These are phyloP conservation scores for Malaclemys terrapin DNA, from an alignment of 2,113 vertebrate genomes.

Conservation along the genomic window DNA sequence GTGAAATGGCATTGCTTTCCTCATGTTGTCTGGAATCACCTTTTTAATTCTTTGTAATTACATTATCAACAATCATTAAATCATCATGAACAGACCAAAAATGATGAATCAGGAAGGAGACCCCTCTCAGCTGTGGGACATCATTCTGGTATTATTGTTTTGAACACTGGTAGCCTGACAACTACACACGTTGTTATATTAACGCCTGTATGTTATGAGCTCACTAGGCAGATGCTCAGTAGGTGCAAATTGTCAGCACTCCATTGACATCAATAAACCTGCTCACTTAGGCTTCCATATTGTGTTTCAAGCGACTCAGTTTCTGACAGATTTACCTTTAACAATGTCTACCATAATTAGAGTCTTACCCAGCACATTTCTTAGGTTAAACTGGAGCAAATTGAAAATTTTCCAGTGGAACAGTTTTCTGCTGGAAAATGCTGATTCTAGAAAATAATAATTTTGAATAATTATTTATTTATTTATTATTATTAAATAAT, in stretches of 20 bases:
- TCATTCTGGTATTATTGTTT: background rate
- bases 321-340: background rate
- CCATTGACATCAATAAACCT: background rate
- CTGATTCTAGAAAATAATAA: background rate
- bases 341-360: fast-evolving
- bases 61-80: background rate
- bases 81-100: background rate
- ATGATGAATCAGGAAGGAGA: background rate
- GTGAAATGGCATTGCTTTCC: background rate
- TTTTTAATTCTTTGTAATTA: background rate
- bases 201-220: background rate
- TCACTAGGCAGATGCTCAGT: background rate
- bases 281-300: background rate
- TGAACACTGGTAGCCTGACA: background rate
- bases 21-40: background rate
- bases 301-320: fast-evolving
- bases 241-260: fast-evolving
- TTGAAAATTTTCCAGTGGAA: background rate
- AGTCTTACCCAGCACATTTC: background rate
- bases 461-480: background rate
- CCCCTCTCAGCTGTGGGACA: background rate
- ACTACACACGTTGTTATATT: background rate
- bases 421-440: background rate
- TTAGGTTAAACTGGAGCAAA: background rate
- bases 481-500: too few species aligned